Conservation (phyloP, 2,888 invertebrate genomes). For the Panzeria rudis region DNA sequence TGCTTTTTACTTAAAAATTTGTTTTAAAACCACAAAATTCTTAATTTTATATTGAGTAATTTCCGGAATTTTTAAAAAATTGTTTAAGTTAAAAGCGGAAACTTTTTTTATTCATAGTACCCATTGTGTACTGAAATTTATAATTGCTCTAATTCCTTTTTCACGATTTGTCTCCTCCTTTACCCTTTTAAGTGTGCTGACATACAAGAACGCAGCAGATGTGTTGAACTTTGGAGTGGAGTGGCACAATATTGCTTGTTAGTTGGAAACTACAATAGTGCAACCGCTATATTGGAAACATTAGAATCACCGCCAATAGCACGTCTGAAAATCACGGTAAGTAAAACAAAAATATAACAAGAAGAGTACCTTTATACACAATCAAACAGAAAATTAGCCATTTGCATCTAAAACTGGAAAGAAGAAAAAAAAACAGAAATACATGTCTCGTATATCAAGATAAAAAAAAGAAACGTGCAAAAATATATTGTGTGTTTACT, state of each 20-base stretch:
- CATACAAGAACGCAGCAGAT: slow-evolving; percentile 82
- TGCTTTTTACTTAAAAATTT: too few species aligned
- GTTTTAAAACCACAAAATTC: too few species aligned
- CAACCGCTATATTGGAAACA: slow-evolving; percentile 83
- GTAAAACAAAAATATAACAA: slow-evolving; percentile 68
- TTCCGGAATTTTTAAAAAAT: too few species aligned
- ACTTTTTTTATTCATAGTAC: too few species aligned
- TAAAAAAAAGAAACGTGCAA: neutral
- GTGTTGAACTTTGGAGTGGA: slow-evolving; percentile 83
- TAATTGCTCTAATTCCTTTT: neutral
- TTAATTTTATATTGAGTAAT: too few species aligned
- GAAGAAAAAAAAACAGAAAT: slow-evolving; percentile 6
- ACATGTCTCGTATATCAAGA: slow-evolving; percentile 11
- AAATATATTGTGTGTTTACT: neutral
- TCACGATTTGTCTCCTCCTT: neutral
- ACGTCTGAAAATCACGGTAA: slow-evolving; percentile 83
- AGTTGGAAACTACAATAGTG: slow-evolving; percentile 84
- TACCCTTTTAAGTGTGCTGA: slow-evolving; percentile 79
- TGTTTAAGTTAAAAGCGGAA: too few species aligned
- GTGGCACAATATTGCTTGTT: slow-evolving; percentile 83
- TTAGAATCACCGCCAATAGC: slow-evolving; percentile 83
- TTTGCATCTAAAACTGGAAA: slow-evolving; percentile 1
- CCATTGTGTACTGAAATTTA: too few species aligned
- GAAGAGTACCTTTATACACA: neutral
- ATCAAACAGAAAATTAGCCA: slow-evolving; percentile 14